Base-by-base conservation (phyloP, 2,797 vertebrate species). In the Propithecus perrieri region DNA sequence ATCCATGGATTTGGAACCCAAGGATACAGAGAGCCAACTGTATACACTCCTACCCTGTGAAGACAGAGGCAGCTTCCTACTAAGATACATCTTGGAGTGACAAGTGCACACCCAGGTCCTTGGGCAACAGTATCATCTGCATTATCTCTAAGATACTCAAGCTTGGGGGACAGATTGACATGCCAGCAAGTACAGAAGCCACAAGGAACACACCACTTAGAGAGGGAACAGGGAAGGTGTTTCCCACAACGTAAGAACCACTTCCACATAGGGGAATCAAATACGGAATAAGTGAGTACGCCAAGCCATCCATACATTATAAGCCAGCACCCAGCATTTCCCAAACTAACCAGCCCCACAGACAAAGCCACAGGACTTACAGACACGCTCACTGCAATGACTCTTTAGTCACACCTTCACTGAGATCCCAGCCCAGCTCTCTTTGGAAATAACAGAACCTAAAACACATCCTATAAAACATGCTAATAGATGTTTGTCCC, bases 251-350 rank as follows among this genome's bases (percentile, higher is more conserved):
- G 55, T 8, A 86, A 86, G 89, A 91, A 96, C 61, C 94, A 95
- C 79, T 97, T 95, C 92, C 88, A 96, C 76, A 76, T 4, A 30
- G 80, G 84, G 72, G n/a, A 94, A 81, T 55, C 35, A 96, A 95
- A 86, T 85, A 95, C 87, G 35, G 50, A 94, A 91, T 95, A 96
- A 98, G 96, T 86, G 94, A 94, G 96, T 97, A 97, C 10, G 75
- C 97, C 97, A 98, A 98, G 97, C 96, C 97, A 97, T 83, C 96
- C 97, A 97, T 83, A 95, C 94, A 83, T 87, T 72, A 15, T 93
- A 94, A 96, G 94, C 89, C 96, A 97, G 96, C 95, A 78, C 89
- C 67, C 90, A 93, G 84, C 96, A 89, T 72, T 97, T 35, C 57
- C 87, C 75, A n/a, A 95, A 97, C 61, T 96, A 93, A 93, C 43